Conservation (phyloP, 2,797 vertebrate species). For the Setipinna tenuifilis region DNA sequence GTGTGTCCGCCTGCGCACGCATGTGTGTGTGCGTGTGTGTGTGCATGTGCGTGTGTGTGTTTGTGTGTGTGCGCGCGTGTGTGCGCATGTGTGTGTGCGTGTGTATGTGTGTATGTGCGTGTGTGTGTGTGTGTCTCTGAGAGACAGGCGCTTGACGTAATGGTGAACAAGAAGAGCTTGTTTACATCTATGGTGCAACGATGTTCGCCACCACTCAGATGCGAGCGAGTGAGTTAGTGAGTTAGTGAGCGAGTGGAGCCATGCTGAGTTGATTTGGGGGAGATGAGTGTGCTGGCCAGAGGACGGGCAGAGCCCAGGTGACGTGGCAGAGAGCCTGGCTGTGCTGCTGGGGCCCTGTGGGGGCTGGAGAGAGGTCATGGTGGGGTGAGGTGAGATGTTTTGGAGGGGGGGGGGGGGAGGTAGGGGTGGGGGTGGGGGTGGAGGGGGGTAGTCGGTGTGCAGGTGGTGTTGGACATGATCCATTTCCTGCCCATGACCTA, state of each 20-base stretch:
- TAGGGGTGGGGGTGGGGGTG: not conserved
- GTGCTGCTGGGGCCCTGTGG: no score
- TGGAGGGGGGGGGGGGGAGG: not conserved
- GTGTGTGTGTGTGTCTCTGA: not conserved
- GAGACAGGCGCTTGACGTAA: constrained; percentile 13
- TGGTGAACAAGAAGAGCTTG: not conserved
- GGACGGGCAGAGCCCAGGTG: not conserved
- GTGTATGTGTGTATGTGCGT: not conserved
- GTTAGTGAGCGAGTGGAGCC: not conserved
- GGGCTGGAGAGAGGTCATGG: no score
- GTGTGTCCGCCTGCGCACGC: not conserved
- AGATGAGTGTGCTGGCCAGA: not conserved
- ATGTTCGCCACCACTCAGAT: not conserved
- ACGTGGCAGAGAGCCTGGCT: not conserved
- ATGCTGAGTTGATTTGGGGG: constrained; percentile 13
- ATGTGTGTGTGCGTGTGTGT: constrained; percentile 17
- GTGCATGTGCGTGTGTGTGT: not conserved
- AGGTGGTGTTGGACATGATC: not conserved
- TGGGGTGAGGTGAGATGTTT: no score
- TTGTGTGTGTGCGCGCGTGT: not conserved
- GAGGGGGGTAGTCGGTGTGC: not conserved
- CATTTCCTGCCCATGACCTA: constrained; percentile 18
- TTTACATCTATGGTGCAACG: constrained; percentile 4
- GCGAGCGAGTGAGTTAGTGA: no score
- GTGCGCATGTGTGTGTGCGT: not conserved